Conservation (phyloP, 2,113 vertebrate species). For the Edolisoma coerulescens region DNA sequence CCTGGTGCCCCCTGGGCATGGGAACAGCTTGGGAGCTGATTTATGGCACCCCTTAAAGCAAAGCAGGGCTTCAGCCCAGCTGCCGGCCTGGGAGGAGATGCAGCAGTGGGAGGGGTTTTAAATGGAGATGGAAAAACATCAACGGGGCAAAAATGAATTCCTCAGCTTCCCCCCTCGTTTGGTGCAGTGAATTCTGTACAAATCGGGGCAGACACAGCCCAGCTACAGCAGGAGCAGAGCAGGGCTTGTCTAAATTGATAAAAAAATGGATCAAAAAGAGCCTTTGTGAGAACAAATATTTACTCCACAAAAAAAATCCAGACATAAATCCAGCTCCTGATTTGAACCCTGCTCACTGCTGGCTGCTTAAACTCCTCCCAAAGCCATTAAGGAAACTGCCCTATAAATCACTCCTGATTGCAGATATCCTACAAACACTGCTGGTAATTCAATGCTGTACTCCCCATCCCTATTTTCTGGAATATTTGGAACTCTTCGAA, state of each 20-base stretch:
- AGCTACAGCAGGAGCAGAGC: neutral
- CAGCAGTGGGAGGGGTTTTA: accelerated
- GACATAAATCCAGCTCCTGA: neutral
- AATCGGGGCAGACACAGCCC: neutral
- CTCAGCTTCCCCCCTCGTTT: neutral
- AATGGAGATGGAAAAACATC: neutral
- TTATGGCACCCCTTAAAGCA: neutral
- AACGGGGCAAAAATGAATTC: neutral
- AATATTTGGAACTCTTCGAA: neutral
- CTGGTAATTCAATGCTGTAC: neutral
- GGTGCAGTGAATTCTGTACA: neutral
- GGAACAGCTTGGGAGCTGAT: neutral
- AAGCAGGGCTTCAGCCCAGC: neutral
- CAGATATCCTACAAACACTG: neutral
- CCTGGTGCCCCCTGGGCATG: neutral
- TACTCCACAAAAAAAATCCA: neutral
- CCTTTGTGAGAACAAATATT: neutral
- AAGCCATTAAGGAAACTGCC: neutral
- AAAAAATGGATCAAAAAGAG: neutral
- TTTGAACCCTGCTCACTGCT: neutral
- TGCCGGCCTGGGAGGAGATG: accelerated
- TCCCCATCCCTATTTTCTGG: neutral
- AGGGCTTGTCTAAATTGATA: neutral
- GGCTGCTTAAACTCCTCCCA: neutral
- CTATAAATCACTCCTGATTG: neutral